Conservation (phyloP, 2,888 invertebrate species). For the Pandemis cinnamomeana region DNA sequence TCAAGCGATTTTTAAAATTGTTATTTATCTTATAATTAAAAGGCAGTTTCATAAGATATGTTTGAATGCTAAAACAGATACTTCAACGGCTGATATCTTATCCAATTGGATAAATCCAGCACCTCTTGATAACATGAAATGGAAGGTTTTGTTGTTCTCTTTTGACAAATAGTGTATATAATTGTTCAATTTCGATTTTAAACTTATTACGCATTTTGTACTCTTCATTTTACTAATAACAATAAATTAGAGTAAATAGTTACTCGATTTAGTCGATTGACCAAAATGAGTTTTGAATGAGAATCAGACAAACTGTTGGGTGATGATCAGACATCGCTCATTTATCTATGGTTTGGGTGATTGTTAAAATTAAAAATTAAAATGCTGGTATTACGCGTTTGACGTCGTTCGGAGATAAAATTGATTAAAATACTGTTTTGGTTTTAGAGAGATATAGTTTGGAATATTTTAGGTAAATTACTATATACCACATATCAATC, state of each 20-base stretch:
- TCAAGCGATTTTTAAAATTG: constrained; percentile 39
- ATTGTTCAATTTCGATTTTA: not conserved
- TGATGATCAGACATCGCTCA: not conserved
- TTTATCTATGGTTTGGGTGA: not conserved
- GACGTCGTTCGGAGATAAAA: not conserved
- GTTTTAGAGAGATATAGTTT: constrained; percentile 8
- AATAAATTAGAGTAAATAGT: not conserved
- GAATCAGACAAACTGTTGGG: not conserved
- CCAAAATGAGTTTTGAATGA: constrained; percentile 2
- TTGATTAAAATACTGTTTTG: constrained; percentile 33
- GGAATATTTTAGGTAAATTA: not conserved
- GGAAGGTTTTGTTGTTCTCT: not conserved
- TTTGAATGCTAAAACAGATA: constrained; percentile 2
- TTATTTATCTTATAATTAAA: constrained; percentile 33
- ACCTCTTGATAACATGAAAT: not conserved
- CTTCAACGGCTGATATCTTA: not conserved
- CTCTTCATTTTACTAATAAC: constrained; percentile 8
- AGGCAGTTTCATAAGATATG: constrained; percentile 40
- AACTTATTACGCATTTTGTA: constrained; percentile 5
- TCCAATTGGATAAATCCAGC: not conserved
- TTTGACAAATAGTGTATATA: not conserved
- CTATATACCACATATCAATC: not conserved
- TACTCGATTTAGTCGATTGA: not conserved
- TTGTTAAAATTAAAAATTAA: not conserved
- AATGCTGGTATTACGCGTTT: not conserved